Conservation (phyloP, 2,113 vertebrate genomes). For the Cricetomys ansorgei region DNA sequence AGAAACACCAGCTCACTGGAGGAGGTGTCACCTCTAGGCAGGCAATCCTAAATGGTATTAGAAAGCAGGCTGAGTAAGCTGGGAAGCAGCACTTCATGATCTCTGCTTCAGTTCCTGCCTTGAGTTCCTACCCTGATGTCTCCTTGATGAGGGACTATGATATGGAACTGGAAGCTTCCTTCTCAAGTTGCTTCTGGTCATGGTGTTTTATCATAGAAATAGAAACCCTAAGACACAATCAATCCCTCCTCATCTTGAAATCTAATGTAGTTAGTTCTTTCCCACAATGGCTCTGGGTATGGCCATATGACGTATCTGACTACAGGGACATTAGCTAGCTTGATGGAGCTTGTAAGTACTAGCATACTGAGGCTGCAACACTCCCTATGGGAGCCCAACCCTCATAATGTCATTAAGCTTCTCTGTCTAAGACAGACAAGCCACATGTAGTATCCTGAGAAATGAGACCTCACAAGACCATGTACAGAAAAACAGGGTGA, state of each 20-base stretch:
- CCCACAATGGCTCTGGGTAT: not conserved
- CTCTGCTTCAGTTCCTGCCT: not conserved
- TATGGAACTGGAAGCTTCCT: not conserved
- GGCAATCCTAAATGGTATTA: too few species aligned
- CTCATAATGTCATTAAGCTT: not conserved
- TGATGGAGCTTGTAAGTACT: not conserved
- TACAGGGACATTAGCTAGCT: not conserved
- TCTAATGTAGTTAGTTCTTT: not conserved
- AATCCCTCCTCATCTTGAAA: not conserved
- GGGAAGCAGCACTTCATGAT: not conserved
- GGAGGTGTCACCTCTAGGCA: not conserved
- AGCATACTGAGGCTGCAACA: not conserved
- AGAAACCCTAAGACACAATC: not conserved
- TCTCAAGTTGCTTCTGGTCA: not conserved
- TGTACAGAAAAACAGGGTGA: not conserved
- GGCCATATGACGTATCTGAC: not conserved
- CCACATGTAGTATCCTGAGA: not conserved
- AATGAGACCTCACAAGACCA: not conserved
- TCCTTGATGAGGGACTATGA: not conserved
- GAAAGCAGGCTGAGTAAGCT: not conserved
- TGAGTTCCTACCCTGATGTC: not conserved
- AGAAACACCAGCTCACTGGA: not conserved
- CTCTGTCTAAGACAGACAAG: not conserved
- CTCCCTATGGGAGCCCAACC: not conserved
- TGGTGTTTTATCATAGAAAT: not conserved